A percentile compares a stretch with the other conserved stretches of the same genome.
These are phyloP conservation scores for Chrysina gloriosa DNA, from an alignment of 2,888 invertebrate species.

Conservation along the genomic window DNA sequence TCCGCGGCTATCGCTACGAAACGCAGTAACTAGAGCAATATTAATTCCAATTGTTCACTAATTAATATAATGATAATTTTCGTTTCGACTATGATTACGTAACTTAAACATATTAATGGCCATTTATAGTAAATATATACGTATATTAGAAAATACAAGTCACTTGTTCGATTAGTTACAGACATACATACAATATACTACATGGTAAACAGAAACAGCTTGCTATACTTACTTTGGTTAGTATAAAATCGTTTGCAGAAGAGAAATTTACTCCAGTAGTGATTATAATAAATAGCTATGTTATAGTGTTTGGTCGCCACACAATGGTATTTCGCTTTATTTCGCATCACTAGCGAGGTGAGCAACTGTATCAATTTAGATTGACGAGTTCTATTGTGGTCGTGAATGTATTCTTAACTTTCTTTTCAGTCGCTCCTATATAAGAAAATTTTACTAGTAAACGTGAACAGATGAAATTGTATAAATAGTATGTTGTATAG, in stretches of 20 bases:
- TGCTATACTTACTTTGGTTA: not conserved
- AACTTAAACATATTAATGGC: conserved; percentile 19
- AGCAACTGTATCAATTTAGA: no score
- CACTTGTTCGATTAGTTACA: conserved; percentile 16
- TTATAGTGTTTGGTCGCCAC: not conserved
- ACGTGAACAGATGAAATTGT: no score
- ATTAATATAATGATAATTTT: conserved; percentile 30
- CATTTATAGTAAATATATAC: conserved; percentile 15
- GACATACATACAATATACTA: not conserved
- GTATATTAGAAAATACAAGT: not conserved
- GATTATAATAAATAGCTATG: not conserved
- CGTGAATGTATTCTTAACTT: not conserved
- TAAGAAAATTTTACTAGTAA: not conserved
- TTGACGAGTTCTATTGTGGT: no score
- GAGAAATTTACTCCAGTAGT: conserved; percentile 7
- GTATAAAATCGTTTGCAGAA: not conserved
- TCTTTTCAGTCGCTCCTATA: not conserved
- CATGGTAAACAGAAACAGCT: no score
- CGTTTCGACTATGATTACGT: conserved; percentile 10
- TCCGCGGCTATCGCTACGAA: not conserved
- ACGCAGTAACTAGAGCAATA: conserved; percentile 28
- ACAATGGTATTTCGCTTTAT: not conserved
- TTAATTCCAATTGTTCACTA: conserved; percentile 35
- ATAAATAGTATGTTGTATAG: no score
- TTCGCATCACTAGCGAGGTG: no score